Percentiles rank a stretch among this genome's conserved stretches.
These are phyloP conservation scores for Acinonyx jubatus DNA, from an alignment of 2,113 vertebrate genomes.

Conservation along the genomic window DNA sequence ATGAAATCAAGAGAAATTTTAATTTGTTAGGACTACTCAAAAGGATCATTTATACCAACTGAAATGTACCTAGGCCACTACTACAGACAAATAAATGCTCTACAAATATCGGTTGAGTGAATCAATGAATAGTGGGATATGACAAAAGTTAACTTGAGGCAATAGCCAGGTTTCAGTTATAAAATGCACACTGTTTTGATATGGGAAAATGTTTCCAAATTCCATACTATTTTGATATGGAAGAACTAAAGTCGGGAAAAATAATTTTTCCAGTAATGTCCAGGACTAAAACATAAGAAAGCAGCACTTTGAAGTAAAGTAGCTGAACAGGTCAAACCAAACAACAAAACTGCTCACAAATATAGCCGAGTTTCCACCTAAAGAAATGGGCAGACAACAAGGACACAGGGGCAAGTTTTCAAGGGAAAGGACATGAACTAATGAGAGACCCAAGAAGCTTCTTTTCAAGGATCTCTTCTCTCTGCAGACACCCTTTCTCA, in stretches of 20 bases:
- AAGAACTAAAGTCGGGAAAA: background rate
- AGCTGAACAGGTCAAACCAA: background rate
- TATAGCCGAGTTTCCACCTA: background rate
- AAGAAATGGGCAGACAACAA: background rate
- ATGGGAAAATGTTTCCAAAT: background rate
- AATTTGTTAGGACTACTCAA: background rate
- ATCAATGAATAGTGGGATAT: background rate
- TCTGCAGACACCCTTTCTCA: background rate
- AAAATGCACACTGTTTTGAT: background rate
- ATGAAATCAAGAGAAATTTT: conserved; percentile 32
- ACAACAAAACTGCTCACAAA: background rate
- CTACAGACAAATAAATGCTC: background rate
- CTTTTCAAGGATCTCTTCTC: background rate
- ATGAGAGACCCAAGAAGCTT: background rate
- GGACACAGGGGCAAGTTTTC: background rate
- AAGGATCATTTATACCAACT: background rate
- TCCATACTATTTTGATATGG: background rate
- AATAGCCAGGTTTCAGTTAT: background rate
- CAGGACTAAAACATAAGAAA: background rate
- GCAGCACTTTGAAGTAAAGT: background rate
- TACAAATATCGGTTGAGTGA: background rate
- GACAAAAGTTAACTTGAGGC: background rate
- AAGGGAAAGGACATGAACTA: background rate
- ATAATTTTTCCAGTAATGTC: background rate
- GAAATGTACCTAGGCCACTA: background rate